These are phyloP conservation scores for Cossypha niveicapilla DNA, from an alignment of 2,797 vertebrate genomes.

Conservation along the genomic window DNA sequence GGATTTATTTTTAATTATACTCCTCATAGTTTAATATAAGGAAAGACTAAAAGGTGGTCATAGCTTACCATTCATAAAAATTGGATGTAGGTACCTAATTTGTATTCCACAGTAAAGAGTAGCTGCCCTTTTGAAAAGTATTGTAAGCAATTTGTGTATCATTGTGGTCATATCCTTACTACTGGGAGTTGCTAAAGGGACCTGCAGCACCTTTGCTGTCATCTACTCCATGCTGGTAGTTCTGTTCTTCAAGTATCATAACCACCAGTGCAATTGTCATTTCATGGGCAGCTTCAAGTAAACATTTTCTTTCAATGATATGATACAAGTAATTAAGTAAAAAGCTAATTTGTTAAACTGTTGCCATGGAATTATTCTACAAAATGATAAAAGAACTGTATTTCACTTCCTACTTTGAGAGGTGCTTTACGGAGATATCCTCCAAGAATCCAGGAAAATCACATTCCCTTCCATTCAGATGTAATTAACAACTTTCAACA, in stretches of 20 bases:
- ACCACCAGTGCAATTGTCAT: neutral
- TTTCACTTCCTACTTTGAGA: neutral
- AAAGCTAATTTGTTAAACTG: neutral
- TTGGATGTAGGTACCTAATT: neutral
- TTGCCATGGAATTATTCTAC: neutral
- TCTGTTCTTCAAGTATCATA: neutral
- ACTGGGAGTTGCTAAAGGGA: neutral
- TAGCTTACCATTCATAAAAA: neutral
- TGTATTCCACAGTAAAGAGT: neutral
- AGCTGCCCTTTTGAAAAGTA: neutral
- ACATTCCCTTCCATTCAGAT: neutral
- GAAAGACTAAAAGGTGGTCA: neutral
- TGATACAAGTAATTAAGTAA: neutral
- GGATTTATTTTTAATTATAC: neutral
- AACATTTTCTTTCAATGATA: neutral
- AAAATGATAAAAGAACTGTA: neutral
- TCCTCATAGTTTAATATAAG: neutral
- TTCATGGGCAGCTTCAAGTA: neutral
- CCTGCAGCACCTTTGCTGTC: neutral
- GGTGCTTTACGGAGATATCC: neutral
- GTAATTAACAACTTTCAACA: neutral
- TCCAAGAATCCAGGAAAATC: neutral
- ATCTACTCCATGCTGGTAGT: neutral
- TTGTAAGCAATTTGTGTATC: neutral
- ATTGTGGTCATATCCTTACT: accelerated